Base-by-base conservation (phyloP, 2,888 invertebrate genomes). In the Papilio protenor region DNA sequence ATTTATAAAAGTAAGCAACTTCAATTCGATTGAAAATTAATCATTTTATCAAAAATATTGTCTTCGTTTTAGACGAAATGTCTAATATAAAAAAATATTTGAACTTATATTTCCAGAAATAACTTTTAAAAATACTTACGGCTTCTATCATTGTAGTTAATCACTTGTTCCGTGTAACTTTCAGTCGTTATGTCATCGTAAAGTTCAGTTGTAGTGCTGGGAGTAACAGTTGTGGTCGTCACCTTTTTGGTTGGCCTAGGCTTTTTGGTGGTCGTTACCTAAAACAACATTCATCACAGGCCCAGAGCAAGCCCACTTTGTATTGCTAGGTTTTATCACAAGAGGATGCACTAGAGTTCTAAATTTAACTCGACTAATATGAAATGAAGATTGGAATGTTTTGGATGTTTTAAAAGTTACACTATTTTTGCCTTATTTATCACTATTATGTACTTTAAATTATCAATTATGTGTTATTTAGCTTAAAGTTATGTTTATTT, bases 111-210 rank as follows among this genome's bases (percentile, higher is more conserved):
- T 27, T 12, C 4, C 33, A 18, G n/a, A 12, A 59, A 5, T 40
- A 45, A 40, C 47, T 23, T 64, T 52, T 52, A 66, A 61, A 66
- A 66, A 45, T 71, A 90, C 94, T 92, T 81, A 94, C 94, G 87
- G 79, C 91, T 91, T 79, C 88, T 93, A 77, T 94, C 90, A 80
- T 88, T 91, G 77, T 91, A 94, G 78, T 94, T 89, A 8, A 93
- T 81, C 1, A 84, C 81, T 40, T 85, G 85, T 59, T 95, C 93
- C 0, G 87, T 86, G 61, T 90, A 89, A 77, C 84, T 87, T 81
- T 95, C 95, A 0, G 94, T 94, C 21, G 95, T 94, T 10, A 92
- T 80, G 8, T 94, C 94, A 11, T 93, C 94, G 0, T 83, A 79
- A 1, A 89, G 79, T 40, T 92, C 92, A 0, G 92, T 91, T 47